Evolutionary conservation across 2,113 vertebrate species (phyloP).

Genomic region (Eolophus roseicapilla): DNA sequence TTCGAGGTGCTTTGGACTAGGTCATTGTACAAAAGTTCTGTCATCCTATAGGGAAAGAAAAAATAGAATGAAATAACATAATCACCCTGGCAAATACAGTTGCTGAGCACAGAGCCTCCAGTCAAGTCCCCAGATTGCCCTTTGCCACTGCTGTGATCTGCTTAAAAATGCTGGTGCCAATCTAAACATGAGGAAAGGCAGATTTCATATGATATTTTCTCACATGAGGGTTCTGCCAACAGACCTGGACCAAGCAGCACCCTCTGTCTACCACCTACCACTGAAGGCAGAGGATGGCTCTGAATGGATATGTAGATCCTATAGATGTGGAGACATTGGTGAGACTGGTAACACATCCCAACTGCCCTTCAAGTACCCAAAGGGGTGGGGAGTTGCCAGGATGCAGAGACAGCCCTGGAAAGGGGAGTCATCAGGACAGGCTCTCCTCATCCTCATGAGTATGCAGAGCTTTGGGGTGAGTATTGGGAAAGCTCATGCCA

Average conservation of each 20-base stretch:
- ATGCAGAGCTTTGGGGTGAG: fast-evolving
- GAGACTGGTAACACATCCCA: not conserved
- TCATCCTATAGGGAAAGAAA: not conserved
- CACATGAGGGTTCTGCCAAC: fast-evolving
- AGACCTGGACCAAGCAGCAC: not conserved
- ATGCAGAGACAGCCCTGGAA: no score
- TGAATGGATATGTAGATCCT: not conserved
- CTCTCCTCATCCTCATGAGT: not conserved
- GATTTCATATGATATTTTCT: not conserved
- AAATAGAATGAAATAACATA: not conserved
- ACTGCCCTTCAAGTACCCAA: not conserved
- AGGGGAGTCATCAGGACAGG: not conserved
- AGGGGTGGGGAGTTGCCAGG: not conserved
- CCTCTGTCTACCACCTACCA: not conserved
- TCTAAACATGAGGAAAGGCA: not conserved
- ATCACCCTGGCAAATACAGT: not conserved
- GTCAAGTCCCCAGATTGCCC: not conserved
- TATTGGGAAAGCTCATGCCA: fast-evolving
- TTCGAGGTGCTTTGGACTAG: not conserved
- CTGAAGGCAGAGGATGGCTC: not conserved
- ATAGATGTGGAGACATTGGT: no score
- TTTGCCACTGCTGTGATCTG: not conserved
- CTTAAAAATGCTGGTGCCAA: not conserved
- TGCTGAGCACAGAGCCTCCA: not conserved
- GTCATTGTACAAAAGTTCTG: not conserved